Evolutionary conservation across 2,797 vertebrate species (phyloP).

Genomic region (Gallinago solitaria): DNA sequence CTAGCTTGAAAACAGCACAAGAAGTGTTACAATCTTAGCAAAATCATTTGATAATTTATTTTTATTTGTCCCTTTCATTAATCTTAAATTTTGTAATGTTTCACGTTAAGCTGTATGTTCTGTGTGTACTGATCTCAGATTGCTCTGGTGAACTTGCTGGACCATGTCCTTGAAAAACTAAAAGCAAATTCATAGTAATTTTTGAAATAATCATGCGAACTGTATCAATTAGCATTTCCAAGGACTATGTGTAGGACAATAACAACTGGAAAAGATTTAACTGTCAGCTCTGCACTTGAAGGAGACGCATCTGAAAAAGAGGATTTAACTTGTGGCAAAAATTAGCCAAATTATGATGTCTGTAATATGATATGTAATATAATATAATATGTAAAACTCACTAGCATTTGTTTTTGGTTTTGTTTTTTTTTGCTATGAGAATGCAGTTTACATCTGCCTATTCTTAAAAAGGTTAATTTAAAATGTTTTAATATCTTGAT

Average conservation of each 20-base stretch:
- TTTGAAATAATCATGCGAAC: constrained; percentile 47
- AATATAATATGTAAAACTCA: no score
- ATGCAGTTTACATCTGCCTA: not conserved
- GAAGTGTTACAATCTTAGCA: not conserved
- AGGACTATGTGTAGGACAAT: constrained; percentile 37
- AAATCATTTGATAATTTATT: not conserved
- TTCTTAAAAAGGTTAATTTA: constrained; percentile 22
- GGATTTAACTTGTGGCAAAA: constrained; percentile 39
- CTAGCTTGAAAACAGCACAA: not conserved
- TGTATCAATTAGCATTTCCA: constrained; percentile 48
- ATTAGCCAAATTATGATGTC: constrained; percentile 24
- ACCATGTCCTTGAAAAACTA: constrained; percentile 2
- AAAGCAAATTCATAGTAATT: constrained; percentile 24
- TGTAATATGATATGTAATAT: not conserved
- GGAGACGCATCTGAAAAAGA: constrained; percentile 44
- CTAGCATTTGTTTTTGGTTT: no score
- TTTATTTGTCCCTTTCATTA: not conserved
- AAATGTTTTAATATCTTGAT: not conserved
- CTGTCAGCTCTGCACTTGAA: constrained; percentile 55
- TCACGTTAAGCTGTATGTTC: not conserved
- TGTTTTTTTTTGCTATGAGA: not conserved
- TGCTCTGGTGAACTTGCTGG: not conserved
- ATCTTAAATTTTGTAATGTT: not conserved
- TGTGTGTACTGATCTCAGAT: not conserved
- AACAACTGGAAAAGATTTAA: constrained; percentile 60